Evolutionary conservation across 2,888 invertebrate genomes (phyloP).

Genomic region (Yponomeuta sedellus): DNA sequence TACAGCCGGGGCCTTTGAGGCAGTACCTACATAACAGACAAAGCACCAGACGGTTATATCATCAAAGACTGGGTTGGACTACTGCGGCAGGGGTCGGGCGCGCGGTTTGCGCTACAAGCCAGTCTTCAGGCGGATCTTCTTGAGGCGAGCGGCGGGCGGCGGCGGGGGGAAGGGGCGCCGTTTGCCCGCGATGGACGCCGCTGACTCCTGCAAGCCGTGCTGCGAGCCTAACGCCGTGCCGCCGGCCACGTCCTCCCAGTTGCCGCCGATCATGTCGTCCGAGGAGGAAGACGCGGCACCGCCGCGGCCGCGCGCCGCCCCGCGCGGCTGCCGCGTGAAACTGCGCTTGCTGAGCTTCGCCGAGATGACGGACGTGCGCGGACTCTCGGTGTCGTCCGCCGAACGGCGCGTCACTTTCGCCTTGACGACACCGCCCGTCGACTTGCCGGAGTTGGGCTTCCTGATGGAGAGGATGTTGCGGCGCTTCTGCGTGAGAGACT

Average conservation of each 20-base stretch:
- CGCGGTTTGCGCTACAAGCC: conserved; percentile 54
- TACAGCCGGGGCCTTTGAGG: not conserved
- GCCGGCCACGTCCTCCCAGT: conserved; percentile 51
- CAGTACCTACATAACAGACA: not conserved
- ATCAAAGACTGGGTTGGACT: not conserved
- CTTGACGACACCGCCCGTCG: conserved; percentile 43
- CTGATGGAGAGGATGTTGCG: conserved; percentile 60
- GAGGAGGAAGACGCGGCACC: conserved; percentile 54
- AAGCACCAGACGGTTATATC: not conserved
- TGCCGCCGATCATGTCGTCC: conserved; percentile 38
- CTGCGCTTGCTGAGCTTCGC: conserved; percentile 51
- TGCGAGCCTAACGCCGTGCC: conserved; percentile 36
- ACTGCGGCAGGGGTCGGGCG: conserved; percentile 25
- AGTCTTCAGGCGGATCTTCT: conserved; percentile 64
- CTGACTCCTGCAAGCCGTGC: not conserved
- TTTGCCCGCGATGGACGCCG: conserved; percentile 30
- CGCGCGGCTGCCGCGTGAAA: conserved; percentile 36
- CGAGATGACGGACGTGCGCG: conserved; percentile 39
- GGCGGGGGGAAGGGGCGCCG: conserved; percentile 49
- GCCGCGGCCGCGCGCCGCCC: conserved; percentile 32
- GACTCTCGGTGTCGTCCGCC: conserved; percentile 50
- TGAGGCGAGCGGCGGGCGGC: conserved; percentile 31
- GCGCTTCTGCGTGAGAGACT: conserved; percentile 51
- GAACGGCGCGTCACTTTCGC: conserved; percentile 47
- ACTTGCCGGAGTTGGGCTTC: conserved; percentile 60